A percentile compares a stretch with the other conserved stretches of the same genome.
Evolutionary conservation across 2,797 vertebrate genomes (phyloP).

Genomic region (Lacerta agilis): DNA sequence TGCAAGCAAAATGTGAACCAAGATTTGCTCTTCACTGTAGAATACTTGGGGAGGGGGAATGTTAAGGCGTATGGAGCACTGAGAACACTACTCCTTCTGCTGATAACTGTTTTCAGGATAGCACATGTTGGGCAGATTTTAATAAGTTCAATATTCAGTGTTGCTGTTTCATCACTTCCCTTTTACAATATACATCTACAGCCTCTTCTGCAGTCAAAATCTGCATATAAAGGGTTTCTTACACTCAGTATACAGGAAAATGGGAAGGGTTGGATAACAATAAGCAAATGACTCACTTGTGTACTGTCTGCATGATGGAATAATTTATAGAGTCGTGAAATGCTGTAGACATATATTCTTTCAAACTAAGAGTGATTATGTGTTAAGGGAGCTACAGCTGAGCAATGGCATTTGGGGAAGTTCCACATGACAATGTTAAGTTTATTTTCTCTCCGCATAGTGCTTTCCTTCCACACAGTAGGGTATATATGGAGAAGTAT

Average conservation of each 20-base stretch:
- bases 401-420: neutral
- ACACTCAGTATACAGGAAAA: neutral
- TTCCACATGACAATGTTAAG: neutral
- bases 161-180: neutral
- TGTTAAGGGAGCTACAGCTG: neutral
- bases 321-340: neutral
- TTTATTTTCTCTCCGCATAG: neutral
- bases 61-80: neutral
- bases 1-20: neutral
- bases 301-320: neutral
- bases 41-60: neutral
- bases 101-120: neutral
- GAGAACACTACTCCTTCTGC: neutral
- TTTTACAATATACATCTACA: neutral
- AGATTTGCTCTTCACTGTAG: neutral
- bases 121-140: neutral
- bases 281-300: constrained; percentile 15
- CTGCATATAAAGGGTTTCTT: neutral
- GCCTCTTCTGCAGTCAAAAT: neutral
- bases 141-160: neutral
- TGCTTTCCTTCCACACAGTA: neutral
- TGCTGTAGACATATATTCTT: neutral
- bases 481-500: neutral
- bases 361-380: neutral
- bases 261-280: neutral